Evolutionary conservation across 2,888 invertebrate species (phyloP).

Genomic region (Tipula lateralis): DNA sequence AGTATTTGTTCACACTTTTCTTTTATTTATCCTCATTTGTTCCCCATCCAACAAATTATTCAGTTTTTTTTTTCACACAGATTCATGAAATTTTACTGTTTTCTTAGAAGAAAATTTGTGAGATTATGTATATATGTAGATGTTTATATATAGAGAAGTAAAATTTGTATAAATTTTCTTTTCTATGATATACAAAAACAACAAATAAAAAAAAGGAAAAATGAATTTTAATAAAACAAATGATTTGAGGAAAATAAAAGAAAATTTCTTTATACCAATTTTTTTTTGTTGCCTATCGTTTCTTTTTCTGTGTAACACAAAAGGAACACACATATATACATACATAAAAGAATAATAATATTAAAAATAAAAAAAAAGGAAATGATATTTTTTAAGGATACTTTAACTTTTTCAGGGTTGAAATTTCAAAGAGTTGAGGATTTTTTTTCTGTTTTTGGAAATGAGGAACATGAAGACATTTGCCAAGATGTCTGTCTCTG

Average conservation of each 20-base stretch:
- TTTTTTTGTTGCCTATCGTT: neutral
- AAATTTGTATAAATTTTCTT: slow-evolving; percentile 24
- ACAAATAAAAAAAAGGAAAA: neutral
- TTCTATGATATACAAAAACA: neutral
- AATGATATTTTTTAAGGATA: slow-evolving; percentile 15
- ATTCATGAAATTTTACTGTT: neutral
- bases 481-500: neutral
- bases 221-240: slow-evolving; percentile 24
- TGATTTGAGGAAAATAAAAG: slow-evolving; percentile 24
- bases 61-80: neutral
- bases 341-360: slow-evolving; percentile 11
- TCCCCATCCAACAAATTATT: neutral
- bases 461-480: neutral
- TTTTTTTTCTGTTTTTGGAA: neutral
- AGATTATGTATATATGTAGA: neutral
- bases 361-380: neutral
- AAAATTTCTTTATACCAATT: neutral
- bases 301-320: neutral
- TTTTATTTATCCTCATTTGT: neutral
- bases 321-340: neutral
- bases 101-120: slow-evolving; percentile 11
- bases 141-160: neutral
- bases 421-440: neutral
- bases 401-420: slow-evolving; percentile 20
- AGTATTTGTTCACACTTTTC: slow-evolving; percentile 5